Evolutionary conservation across 2,113 vertebrate genomes (phyloP), one percentile per base, ranked within the genome.

Genomic region (Chamaetylas fuelleborni): DNA sequence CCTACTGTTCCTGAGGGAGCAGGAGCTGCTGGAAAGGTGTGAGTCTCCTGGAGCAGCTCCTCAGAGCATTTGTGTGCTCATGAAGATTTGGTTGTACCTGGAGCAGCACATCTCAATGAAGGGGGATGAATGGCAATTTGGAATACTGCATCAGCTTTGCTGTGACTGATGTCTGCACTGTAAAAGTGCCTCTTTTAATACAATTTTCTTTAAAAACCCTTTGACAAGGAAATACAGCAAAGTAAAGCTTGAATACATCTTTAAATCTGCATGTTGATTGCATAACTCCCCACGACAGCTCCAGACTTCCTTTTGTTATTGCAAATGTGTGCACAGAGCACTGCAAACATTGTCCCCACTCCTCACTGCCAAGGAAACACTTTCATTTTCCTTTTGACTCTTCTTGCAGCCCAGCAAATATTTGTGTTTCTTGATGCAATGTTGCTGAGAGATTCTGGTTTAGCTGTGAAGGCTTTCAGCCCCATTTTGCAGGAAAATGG

Each of bases 311-410:
- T 86, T 71, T 47, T 3, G 5, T 74, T 45, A 25, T 76, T n/a
- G 36, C 19, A 60, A 86, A 50, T 3, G 40, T 29, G 33, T 14
- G 69, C 3, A 0, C 47, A 11, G 67, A 53, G 22, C 11, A 9
- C 54, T 8, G 24, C 79, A 42, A 51, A 56, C 31, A 40, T 8
- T 3, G 48, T 47, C 10, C 5, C 45, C 36, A 2, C 45, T 61
- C 18, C 24, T 81, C 31, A 1, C 4, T n/a, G 56, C 56, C 56
- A 66, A 2, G 2, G 0, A 11, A 18, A 86, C 4, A 0, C 88
- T 90, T 90, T 66, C 86, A 11, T 85, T 96, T 95, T 90, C 93
- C 38, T 78, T 86, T 60, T 92, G 83, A 84, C 80, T 92, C 45
- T 14, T 23, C 72, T 20, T 6, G 71, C 86, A 51, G 9, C 57